Conservation (phyloP, 2,888 invertebrate species). For the Gisinianus flammeolus region DNA sequence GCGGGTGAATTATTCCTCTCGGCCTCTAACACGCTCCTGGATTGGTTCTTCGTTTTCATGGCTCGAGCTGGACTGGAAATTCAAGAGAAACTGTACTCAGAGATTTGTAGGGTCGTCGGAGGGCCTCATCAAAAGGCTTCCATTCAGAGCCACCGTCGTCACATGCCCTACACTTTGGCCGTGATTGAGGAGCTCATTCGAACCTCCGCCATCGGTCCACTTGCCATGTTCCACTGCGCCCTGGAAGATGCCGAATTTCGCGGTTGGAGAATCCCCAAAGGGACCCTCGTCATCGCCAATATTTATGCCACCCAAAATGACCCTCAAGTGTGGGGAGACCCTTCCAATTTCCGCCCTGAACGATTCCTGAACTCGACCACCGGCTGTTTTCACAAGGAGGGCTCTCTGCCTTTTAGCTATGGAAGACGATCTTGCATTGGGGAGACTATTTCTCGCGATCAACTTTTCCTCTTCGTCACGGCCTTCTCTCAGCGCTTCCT, state of each 20-base stretch:
- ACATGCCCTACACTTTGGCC: slow-evolving; percentile 1
- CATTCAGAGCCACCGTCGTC: neutral
- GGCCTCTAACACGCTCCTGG: no score
- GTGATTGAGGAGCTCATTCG: neutral
- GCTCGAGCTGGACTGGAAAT: neutral
- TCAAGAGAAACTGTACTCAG: neutral
- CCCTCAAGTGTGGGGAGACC: neutral
- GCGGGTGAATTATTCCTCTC: no score
- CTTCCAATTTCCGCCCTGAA: neutral
- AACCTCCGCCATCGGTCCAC: neutral
- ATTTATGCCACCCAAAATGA: neutral
- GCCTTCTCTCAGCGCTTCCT: no score
- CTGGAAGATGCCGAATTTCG: neutral
- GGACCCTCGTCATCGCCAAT: neutral
- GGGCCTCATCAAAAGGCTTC: neutral
- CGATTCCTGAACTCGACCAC: no score
- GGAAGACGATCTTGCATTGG: no score
- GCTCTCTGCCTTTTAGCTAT: no score
- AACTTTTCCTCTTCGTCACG: no score
- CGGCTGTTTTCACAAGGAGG: no score
- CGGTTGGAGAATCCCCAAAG: neutral
- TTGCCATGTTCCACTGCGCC: neutral
- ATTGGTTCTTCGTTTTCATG: no score
- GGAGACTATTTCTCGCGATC: no score
- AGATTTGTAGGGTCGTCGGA: neutral